Percentiles rank a stretch among this genome's conserved stretches.
Conservation (phyloP, 2,113 vertebrate species). For the Sterrhoptilus dennistouni region DNA sequence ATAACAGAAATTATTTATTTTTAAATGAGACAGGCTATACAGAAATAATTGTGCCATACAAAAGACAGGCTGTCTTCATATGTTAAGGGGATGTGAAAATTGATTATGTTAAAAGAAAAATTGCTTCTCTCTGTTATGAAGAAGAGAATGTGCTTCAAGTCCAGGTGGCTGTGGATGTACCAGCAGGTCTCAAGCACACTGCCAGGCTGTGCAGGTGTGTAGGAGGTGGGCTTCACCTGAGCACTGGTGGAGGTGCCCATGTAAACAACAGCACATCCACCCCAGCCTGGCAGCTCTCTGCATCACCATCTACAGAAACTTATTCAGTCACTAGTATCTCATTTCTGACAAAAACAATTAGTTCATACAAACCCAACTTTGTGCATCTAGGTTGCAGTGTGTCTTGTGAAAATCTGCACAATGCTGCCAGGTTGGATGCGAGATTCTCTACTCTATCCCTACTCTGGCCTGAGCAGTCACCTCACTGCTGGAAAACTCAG, state of each 20-base stretch:
- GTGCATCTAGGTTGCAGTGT: background rate
- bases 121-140: background rate
- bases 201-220: background rate
- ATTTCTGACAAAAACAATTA: background rate
- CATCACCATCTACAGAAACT: background rate
- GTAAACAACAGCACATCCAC: rapidly evolving
- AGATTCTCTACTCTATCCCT: background rate
- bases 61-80: background rate
- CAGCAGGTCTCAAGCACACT: background rate
- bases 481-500: background rate
- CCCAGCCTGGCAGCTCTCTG: background rate
- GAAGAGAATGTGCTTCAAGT: background rate
- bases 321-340: background rate
- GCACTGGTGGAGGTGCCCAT: background rate
- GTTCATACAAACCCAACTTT: background rate
- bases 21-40: background rate
- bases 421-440: rapidly evolving
- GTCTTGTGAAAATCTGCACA: background rate
- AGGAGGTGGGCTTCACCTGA: background rate
- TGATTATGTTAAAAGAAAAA: background rate
- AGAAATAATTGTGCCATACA: background rate
- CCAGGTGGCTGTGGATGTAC: background rate
- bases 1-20: background rate
- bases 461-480: background rate
- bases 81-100: background rate